Percentiles rank a stretch among this genome's conserved stretches.
These are phyloP conservation scores for Thysanoteuthis rhombus DNA, from an alignment of 2,888 invertebrate genomes.

Conservation along the genomic window DNA sequence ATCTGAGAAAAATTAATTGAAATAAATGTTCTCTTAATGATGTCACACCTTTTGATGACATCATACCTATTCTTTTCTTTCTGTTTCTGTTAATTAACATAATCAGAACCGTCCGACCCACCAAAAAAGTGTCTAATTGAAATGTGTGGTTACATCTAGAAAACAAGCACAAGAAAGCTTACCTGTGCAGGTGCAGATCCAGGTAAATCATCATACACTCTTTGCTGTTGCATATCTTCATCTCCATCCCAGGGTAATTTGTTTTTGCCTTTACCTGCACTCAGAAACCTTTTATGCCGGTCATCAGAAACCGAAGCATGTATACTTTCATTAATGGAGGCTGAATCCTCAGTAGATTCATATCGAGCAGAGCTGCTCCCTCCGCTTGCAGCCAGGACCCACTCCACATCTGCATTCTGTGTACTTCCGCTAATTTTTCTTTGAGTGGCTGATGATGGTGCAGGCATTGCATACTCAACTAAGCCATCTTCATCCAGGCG, in stretches of 20 bases:
- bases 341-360: background rate
- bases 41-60: no score
- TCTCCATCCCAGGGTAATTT: slow-evolving; percentile 66
- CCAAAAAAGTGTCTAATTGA: no score
- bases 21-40: no score
- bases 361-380: slow-evolving; percentile 52
- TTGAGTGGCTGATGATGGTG: slow-evolving; percentile 70
- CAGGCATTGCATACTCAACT: slow-evolving; percentile 79
- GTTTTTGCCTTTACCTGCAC: slow-evolving; percentile 61
- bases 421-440: slow-evolving; percentile 47
- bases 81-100: no score
- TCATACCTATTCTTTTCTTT: no score
- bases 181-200: slow-evolving; percentile 43
- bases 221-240: slow-evolving; percentile 42
- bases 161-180: background rate
- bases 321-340: slow-evolving; percentile 32
- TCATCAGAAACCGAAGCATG: slow-evolving; percentile 32
- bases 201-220: slow-evolving; percentile 39
- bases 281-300: slow-evolving; percentile 58
- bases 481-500: slow-evolving; percentile 77
- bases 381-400: slow-evolving; percentile 73
- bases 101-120: no score
- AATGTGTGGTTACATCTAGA: no score
- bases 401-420: slow-evolving; percentile 78
- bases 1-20: no score